Conservation (phyloP, 2,797 vertebrate genomes). For the Columba guinea region DNA sequence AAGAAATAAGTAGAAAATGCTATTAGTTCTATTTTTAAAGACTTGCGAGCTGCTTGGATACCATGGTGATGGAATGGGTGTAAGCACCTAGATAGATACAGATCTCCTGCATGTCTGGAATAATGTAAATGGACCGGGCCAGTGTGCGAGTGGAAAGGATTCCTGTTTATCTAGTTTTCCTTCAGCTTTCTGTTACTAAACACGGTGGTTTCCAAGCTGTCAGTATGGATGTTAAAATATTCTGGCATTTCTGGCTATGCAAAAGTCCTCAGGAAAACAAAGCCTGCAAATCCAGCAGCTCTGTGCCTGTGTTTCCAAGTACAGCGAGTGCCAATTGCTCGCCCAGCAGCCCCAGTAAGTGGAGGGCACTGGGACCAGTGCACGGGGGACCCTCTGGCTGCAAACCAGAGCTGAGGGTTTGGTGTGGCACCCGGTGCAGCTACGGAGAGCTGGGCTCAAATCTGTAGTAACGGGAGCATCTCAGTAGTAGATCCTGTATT, state of each 20-base stretch:
- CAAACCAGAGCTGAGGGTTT: accelerated
- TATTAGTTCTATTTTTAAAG: conserved; percentile 53
- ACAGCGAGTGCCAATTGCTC: not conserved
- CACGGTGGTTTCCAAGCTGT: conserved; percentile 24
- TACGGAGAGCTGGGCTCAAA: accelerated
- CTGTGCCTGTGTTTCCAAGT: not conserved
- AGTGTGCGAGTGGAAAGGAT: not conserved
- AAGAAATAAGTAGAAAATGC: conserved; percentile 7
- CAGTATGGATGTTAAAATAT: conserved; percentile 25
- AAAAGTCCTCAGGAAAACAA: conserved; percentile 21
- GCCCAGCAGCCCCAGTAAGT: not conserved
- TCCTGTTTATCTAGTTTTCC: not conserved
- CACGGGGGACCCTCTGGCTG: not conserved
- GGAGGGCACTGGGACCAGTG: not conserved
- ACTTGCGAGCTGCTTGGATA: not conserved
- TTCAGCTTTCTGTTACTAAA: conserved; percentile 18
- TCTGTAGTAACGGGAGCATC: accelerated
- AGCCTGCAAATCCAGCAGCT: not conserved
- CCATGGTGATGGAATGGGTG: conserved; percentile 30
- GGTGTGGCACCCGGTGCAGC: not conserved
- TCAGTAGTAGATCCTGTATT: accelerated
- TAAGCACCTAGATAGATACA: not conserved
- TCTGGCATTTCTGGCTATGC: conserved; percentile 9
- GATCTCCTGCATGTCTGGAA: not conserved
- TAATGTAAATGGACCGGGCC: not conserved